Percentiles rank a stretch among this genome's conserved stretches.
These are phyloP conservation scores for Smutsia gigantea DNA, from an alignment of 2,797 vertebrate species.

Conservation along the genomic window DNA sequence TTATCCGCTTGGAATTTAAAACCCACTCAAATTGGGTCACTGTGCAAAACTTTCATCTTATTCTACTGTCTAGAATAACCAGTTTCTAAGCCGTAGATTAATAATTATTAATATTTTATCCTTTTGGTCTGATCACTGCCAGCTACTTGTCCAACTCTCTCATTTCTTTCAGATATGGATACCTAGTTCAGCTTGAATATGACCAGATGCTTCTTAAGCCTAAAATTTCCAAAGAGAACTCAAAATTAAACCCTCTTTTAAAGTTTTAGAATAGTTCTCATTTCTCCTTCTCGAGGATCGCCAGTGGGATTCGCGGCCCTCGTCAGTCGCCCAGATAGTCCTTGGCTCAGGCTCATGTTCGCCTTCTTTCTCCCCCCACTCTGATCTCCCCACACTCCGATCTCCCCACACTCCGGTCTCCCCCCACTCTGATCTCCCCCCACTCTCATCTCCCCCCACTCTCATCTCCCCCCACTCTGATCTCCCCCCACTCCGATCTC, in stretches of 20 bases:
- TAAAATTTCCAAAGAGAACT: slow-evolving; percentile 36
- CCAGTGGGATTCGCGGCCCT: not conserved
- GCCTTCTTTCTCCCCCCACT: not conserved
- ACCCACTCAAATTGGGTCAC: not conserved
- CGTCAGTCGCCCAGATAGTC: not conserved
- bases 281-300: slow-evolving; percentile 34
- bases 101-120: slow-evolving; percentile 12
- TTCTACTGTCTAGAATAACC: slow-evolving; percentile 28
- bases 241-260: slow-evolving; percentile 46
- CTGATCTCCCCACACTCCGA: too few relatives aligned
- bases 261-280: slow-evolving; percentile 59
- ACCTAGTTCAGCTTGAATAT: not conserved
- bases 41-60: not conserved
- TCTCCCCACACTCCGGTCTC: too few relatives aligned
- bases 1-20: slow-evolving; percentile 2
- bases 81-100: not conserved
- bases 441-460: too few relatives aligned
- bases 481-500: too few relatives aligned
- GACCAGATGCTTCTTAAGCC: not conserved
- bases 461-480: too few relatives aligned
- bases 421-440: too few relatives aligned
- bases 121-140: not conserved
- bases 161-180: slow-evolving; percentile 7
- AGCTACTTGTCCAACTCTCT: not conserved
- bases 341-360: not conserved